phyloP scores from a whole-genome alignment of 2,113 vertebrate genomes.

The Sinocyclocheilus anshuiensis region DNA sequence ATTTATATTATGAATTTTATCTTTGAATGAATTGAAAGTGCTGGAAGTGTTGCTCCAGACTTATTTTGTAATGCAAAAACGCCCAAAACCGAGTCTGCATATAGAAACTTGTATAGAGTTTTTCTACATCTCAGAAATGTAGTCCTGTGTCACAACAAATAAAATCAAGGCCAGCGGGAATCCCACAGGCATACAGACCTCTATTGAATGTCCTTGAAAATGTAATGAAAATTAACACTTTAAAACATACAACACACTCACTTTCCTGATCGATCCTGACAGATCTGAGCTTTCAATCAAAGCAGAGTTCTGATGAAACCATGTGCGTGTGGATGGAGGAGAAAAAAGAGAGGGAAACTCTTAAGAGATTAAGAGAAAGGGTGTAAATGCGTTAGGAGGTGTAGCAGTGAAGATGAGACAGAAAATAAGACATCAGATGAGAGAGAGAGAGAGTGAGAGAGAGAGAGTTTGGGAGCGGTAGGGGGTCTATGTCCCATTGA shows the following conservation, averaged over 20 bases:
- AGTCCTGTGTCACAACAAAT: constrained; percentile 2
- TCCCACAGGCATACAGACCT: background rate
- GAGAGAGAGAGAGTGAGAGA: background rate
- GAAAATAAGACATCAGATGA: background rate
- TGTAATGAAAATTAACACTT: constrained; percentile 7
- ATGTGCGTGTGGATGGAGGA: background rate
- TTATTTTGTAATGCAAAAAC: too few relatives aligned
- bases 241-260: constrained; percentile 1
- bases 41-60: background rate
- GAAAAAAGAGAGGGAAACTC: constrained; percentile 7
- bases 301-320: background rate
- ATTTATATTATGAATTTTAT: too few relatives aligned
- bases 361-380: background rate
- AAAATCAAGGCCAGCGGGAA: background rate
- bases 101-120: background rate
- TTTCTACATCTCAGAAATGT: background rate
- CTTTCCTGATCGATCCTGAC: constrained; percentile 9
- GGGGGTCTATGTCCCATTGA: background rate
- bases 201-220: constrained; percentile 3
- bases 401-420: background rate
- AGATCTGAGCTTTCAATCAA: constrained; percentile 16
- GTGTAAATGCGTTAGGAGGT: background rate
- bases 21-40: background rate
- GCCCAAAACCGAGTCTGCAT: background rate
- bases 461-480: background rate